phyloP scores from a whole-genome alignment of 2,888 invertebrate species.

The Drosophila macrothrix region DNA sequence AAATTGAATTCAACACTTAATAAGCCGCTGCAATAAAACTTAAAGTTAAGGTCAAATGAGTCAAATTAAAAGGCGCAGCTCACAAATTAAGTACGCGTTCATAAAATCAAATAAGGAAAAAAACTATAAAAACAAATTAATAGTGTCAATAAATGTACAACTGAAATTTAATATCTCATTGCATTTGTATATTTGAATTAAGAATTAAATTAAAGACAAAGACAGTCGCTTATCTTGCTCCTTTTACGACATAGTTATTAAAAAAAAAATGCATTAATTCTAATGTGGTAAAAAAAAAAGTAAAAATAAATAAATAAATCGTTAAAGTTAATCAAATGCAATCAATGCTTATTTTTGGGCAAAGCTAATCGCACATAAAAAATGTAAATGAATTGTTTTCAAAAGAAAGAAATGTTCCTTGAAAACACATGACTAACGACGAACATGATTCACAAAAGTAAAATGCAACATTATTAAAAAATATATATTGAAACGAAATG shows the following conservation, averaged over 20 bases:
- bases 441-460: not conserved
- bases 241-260: constrained; percentile 13
- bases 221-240: constrained; percentile 4
- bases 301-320: not conserved
- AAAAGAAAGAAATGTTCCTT: not conserved
- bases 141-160: not conserved
- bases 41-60: not conserved
- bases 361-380: too few species aligned
- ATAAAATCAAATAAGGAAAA: not conserved
- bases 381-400: not conserved
- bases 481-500: not conserved
- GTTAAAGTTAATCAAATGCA: constrained; percentile 11
- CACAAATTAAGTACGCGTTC: constrained; percentile 14
- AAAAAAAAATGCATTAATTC: constrained; percentile 7
- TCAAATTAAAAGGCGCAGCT: constrained; percentile 26
- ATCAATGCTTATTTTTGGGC: not conserved
- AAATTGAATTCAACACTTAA: not conserved
- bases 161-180: not conserved
- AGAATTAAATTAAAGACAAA: constrained; percentile 26
- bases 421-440: not conserved
- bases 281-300: not conserved
- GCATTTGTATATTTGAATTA: constrained; percentile 14
- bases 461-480: not conserved
- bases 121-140: constrained; percentile 15
- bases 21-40: not conserved